Evolutionary conservation across 1,140 invertebrate genomes (phyloP).

Genomic region (Holotrichia oblita): DNA sequence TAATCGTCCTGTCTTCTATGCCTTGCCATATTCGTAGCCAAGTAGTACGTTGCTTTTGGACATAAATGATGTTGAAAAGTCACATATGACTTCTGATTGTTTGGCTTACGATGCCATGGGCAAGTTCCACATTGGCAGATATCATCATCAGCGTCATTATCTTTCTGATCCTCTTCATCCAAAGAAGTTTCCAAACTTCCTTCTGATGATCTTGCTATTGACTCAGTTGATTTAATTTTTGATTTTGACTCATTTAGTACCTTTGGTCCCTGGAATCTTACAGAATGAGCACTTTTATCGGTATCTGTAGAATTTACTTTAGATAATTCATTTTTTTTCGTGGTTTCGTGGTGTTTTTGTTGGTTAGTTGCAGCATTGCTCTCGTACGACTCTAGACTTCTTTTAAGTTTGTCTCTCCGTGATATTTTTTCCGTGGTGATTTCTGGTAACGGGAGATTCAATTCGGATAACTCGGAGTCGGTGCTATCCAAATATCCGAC

Average conservation of each 20-base stretch:
- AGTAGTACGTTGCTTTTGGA: neutral
- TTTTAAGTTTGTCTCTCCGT: neutral
- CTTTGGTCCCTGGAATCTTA: neutral
- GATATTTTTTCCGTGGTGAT: neutral
- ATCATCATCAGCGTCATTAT: neutral
- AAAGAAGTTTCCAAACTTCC: neutral
- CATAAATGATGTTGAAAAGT: neutral
- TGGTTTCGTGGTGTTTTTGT: neutral
- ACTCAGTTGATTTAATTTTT: neutral
- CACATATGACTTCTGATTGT: neutral
- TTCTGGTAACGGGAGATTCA: neutral
- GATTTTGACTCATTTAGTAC: neutral
- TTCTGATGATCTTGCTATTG: neutral
- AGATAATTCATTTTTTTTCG: neutral
- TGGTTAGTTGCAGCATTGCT: no score
- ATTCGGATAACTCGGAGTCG: conserved; percentile 44
- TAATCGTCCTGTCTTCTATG: neutral
- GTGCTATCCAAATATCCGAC: conserved; percentile 37
- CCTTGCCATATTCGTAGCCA: neutral
- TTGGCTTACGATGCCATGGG: neutral
- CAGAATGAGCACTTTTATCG: neutral
- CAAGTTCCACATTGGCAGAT: no score
- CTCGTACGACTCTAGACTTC: neutral
- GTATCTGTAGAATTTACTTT: no score
- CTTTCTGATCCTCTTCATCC: neutral